phyloP scores from a whole-genome alignment of 2,797 vertebrate genomes.

The Danio jaintianensis region DNA sequence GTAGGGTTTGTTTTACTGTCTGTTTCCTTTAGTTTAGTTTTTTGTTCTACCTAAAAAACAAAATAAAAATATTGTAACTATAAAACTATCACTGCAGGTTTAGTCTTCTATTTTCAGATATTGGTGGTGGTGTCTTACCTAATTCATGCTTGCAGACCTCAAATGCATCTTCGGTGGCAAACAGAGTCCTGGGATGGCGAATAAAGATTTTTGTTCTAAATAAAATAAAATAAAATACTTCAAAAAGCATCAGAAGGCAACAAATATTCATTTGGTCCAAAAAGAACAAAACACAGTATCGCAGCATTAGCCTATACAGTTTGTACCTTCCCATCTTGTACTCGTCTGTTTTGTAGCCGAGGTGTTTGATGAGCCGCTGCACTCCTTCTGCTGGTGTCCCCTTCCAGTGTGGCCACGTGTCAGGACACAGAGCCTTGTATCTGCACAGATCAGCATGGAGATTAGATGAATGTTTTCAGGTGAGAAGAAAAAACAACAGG shows the following conservation, averaged over 20 bases:
- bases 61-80: too few relatives aligned
- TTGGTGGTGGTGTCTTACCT: conserved; percentile 74
- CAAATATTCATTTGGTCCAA: neutral
- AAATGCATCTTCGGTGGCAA: conserved; percentile 95
- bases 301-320: neutral
- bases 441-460: conserved; percentile 69
- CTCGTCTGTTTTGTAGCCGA: conserved; percentile 89
- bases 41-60: too few relatives aligned
- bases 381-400: conserved; percentile 90
- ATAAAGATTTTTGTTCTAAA: conserved; percentile 96
- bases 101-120: neutral
- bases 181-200: conserved; percentile 91
- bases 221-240: neutral
- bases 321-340: conserved; percentile 93
- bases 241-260: neutral
- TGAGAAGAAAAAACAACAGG: neutral
- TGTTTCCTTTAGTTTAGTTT: too few relatives aligned
- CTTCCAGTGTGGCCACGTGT: conserved; percentile 94
- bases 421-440: conserved; percentile 93
- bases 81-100: too few relatives aligned
- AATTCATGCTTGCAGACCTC: conserved; percentile 90
- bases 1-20: too few relatives aligned
- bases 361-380: conserved; percentile 83
- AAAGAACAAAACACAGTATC: neutral
- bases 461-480: neutral